These are phyloP conservation scores for Oreochromis grahami DNA, from an alignment of 2,797 vertebrate genomes.

Conservation along the genomic window DNA sequence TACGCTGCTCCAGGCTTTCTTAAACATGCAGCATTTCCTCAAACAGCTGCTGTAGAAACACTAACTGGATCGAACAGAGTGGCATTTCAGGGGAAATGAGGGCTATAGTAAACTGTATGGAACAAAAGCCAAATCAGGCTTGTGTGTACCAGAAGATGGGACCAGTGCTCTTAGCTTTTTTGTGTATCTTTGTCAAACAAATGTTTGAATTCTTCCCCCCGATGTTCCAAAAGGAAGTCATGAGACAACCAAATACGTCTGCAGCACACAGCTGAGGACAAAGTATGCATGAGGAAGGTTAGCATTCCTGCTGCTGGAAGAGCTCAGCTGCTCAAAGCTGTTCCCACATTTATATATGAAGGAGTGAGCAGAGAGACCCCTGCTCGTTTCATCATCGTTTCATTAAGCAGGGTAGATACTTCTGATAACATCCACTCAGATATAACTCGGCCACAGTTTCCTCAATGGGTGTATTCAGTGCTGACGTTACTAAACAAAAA, in stretches of 20 bases:
- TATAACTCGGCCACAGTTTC: background rate
- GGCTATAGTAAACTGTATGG: rapidly evolving
- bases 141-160: background rate
- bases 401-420: background rate
- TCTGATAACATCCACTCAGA: background rate
- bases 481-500: background rate
- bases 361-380: background rate
- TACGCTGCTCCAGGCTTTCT: background rate
- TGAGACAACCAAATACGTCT: background rate
- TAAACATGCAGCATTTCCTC: background rate
- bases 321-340: background rate
- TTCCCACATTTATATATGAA: background rate
- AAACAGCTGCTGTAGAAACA: background rate
- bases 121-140: background rate
- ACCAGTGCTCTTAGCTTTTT: background rate
- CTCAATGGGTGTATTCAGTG: background rate
- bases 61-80: background rate
- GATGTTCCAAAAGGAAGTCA: background rate
- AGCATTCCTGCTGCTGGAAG: background rate
- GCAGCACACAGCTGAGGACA: background rate
- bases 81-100: background rate
- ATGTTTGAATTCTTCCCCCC: background rate
- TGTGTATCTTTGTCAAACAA: background rate
- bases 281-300: background rate
- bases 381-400: background rate